Evolutionary conservation across 2,113 vertebrate species (phyloP).

Genomic region (Pungitius pungitius): DNA sequence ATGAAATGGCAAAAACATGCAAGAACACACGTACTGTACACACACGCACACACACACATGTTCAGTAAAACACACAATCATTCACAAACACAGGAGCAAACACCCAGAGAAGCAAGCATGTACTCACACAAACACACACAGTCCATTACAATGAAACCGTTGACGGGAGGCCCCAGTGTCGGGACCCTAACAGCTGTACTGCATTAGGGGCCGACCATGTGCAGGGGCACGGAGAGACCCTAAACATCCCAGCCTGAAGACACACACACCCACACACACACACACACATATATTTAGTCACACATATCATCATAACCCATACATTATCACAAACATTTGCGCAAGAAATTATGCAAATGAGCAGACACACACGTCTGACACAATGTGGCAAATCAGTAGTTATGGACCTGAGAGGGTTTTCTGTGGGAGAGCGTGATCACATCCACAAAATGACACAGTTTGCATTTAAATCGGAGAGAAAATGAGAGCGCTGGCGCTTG

Average conservation of each 20-base stretch:
- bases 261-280: slow-evolving; percentile 42
- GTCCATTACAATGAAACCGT: slow-evolving; percentile 73
- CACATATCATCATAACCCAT: slow-evolving; percentile 30
- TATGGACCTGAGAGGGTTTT: slow-evolving; percentile 53
- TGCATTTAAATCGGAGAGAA: slow-evolving; percentile 65
- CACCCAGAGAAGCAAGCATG: slow-evolving; percentile 7
- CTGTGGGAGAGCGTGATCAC: slow-evolving; percentile 47
- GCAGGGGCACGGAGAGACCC: slow-evolving; percentile 77
- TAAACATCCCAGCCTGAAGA: slow-evolving; percentile 78
- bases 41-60: slow-evolving; percentile 24
- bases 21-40: background rate
- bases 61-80: slow-evolving; percentile 21
- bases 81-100: slow-evolving; percentile 35
- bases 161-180: slow-evolving; percentile 75
- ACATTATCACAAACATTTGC: slow-evolving; percentile 56
- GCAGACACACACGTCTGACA: slow-evolving; percentile 33
- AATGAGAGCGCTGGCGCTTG: slow-evolving; percentile 39
- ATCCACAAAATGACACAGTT: slow-evolving; percentile 58
- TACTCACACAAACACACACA: slow-evolving; percentile 20
- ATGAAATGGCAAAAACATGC: slow-evolving; percentile 8
- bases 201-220: slow-evolving; percentile 87
- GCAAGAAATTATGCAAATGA: slow-evolving; percentile 52
- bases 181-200: slow-evolving; percentile 86
- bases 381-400: slow-evolving; percentile 60
- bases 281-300: slow-evolving; percentile 39